phyloP scores from a whole-genome alignment of 2,888 invertebrate species.

The Iphiclides podalirius region DNA sequence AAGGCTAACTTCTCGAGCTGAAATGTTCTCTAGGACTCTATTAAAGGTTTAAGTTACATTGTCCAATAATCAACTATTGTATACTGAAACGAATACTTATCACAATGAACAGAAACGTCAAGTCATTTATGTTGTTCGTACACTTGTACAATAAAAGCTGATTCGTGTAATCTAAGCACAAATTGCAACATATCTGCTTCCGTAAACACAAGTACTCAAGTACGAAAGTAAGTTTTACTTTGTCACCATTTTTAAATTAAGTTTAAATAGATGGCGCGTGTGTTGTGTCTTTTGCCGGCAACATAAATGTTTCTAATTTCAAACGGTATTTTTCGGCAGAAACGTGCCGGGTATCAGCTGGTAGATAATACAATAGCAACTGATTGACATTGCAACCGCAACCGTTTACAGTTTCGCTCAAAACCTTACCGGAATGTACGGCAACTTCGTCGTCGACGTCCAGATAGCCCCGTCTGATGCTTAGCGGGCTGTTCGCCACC shows the following conservation, averaged over 20 bases:
- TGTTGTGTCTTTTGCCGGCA: too few species aligned
- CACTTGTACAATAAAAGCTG: background rate
- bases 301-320: background rate
- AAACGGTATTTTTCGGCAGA: background rate
- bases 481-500: slow-evolving; percentile 65
- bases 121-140: slow-evolving; percentile 40
- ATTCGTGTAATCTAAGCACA: background rate
- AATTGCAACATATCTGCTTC: slow-evolving; percentile 6
- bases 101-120: slow-evolving; percentile 40
- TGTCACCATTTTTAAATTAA: too few species aligned
- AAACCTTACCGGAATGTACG: slow-evolving; percentile 87
- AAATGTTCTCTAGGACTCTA: slow-evolving; percentile 39
- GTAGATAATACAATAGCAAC: too few species aligned
- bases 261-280: too few species aligned
- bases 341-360: too few species aligned
- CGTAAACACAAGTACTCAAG: background rate
- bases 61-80: slow-evolving; percentile 55
- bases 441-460: slow-evolving; percentile 85
- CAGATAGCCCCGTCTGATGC: slow-evolving; percentile 69
- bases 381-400: too few species aligned
- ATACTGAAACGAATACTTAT: slow-evolving; percentile 43
- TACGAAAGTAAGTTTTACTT: background rate
- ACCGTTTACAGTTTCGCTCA: too few species aligned
- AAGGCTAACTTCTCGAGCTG: slow-evolving; percentile 38
- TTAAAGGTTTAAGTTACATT: slow-evolving; percentile 38